phyloP scores from a whole-genome alignment of 2,797 vertebrate genomes.

The Darevskia nairensis region DNA sequence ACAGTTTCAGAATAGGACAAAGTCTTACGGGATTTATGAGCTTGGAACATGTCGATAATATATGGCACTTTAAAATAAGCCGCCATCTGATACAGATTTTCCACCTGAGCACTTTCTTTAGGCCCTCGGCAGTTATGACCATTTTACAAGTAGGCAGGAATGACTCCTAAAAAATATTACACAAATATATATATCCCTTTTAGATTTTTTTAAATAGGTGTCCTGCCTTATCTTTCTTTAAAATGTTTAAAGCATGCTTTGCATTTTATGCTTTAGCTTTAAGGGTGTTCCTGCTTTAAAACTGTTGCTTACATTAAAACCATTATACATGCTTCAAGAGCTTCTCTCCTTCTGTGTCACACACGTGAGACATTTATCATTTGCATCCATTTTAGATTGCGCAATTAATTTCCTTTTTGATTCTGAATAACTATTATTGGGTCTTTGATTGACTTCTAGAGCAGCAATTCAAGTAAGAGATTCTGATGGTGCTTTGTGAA shows the following conservation, averaged over 20 bases:
- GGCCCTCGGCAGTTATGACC: not conserved
- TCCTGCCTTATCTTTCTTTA: not conserved
- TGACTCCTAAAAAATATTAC: not conserved
- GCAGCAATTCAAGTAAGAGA: slow-evolving; percentile 66
- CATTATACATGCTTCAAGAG: slow-evolving; percentile 6
- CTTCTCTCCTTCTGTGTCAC: slow-evolving; percentile 40
- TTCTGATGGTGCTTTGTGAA: slow-evolving; percentile 59
- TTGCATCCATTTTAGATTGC: slow-evolving; percentile 54
- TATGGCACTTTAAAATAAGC: not conserved
- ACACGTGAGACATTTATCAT: slow-evolving; percentile 38
- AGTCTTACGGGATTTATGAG: not conserved
- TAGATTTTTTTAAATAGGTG: slow-evolving; percentile 1
- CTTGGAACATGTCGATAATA: not conserved
- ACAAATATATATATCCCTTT: slow-evolving; percentile 4
- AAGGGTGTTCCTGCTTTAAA: not conserved
- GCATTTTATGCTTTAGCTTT: slow-evolving; percentile 16
- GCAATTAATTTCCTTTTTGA: slow-evolving; percentile 64
- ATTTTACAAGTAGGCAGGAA: not conserved
- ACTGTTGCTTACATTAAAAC: slow-evolving; percentile 31
- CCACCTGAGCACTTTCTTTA: not conserved
- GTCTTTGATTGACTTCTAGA: slow-evolving; percentile 59
- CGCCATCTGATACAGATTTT: not conserved
- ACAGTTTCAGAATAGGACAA: not conserved
- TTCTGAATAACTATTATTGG: slow-evolving; percentile 65
- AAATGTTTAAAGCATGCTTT: not conserved